A percentile compares a stretch with the other conserved stretches of the same genome.
phyloP scores from a whole-genome alignment of 37 sponge, comb jelly and placozoan genomes.

The Amphimedon queenslandica region DNA sequence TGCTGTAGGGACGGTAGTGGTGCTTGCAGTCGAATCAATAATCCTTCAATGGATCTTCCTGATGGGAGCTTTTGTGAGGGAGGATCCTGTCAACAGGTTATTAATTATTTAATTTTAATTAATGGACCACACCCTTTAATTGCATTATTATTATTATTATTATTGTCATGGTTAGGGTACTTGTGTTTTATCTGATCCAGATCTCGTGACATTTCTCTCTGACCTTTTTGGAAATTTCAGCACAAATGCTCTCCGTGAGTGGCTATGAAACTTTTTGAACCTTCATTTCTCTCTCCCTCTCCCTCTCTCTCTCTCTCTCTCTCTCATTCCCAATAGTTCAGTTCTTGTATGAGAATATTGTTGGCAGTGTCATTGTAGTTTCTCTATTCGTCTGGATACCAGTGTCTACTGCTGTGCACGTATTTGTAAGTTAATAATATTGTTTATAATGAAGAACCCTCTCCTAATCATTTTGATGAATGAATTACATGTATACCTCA shows the following conservation, averaged over 20 bases:
- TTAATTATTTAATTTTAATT: conserved; percentile 3
- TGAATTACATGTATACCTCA: no score
- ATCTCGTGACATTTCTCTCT: conserved; percentile 19
- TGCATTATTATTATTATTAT: neutral
- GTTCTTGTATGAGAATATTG: conserved; percentile 40
- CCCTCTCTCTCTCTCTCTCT: conserved; percentile 14
- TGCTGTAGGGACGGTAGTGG: neutral
- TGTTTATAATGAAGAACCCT: no score
- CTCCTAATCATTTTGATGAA: no score
- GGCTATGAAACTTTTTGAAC: neutral
- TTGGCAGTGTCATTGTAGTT: conserved; percentile 23
- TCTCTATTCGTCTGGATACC: conserved; percentile 24
- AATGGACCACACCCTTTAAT: neutral
- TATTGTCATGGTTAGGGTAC: conserved; percentile 6
- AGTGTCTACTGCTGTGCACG: neutral
- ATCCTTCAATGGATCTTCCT: neutral
- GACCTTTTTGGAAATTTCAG: conserved; percentile 15
- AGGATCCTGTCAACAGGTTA: conserved; percentile 30
- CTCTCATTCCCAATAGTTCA: conserved; percentile 5
- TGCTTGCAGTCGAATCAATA: neutral
- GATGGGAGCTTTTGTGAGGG: conserved; percentile 39
- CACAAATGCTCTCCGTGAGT: conserved; percentile 32
- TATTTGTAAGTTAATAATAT: conserved; percentile 6
- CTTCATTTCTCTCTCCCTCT: neutral
- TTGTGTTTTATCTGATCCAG: conserved; percentile 22